These are phyloP conservation scores for Diuraphis noxia DNA, from an alignment of 1,140 invertebrate species.

Conservation along the genomic window DNA sequence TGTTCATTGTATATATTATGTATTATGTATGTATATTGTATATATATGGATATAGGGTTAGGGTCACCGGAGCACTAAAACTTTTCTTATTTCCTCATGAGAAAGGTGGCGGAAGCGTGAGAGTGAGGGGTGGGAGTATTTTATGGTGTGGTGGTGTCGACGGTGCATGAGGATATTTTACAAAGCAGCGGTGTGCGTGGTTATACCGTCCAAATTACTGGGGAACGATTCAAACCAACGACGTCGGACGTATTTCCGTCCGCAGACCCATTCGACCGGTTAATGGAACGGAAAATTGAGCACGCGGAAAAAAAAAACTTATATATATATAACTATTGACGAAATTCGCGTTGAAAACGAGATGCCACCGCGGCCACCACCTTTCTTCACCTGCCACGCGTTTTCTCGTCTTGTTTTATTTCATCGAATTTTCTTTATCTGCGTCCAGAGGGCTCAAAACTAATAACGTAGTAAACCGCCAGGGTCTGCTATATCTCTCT, in stretches of 20 bases:
- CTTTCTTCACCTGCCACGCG: background rate
- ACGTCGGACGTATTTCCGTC: background rate
- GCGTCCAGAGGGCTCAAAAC: background rate
- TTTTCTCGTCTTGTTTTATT: slow-evolving; percentile 15
- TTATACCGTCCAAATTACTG: slow-evolving; percentile 14
- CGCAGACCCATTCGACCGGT: slow-evolving; percentile 41
- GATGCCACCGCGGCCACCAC: slow-evolving; percentile 12
- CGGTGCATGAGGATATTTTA: background rate
- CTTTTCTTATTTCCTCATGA: slow-evolving; percentile 21
- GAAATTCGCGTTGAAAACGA: slow-evolving; percentile 35
- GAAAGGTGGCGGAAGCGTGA: background rate
- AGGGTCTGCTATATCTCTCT: background rate
- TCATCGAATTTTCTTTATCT: background rate
- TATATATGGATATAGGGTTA: background rate
- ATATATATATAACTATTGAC: background rate
- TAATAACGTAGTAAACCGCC: slow-evolving; percentile 17
- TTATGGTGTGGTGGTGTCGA: background rate
- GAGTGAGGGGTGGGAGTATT: background rate
- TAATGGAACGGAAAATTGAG: slow-evolving; percentile 46
- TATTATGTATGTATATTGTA: background rate
- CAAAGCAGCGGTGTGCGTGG: background rate
- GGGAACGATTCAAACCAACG: slow-evolving; percentile 22
- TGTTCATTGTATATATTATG: background rate
- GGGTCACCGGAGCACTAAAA: slow-evolving; percentile 8
- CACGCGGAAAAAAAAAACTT: background rate